These are phyloP conservation scores for Hirudinaria manillensis DNA, from an alignment of 2,888 invertebrate species.

Conservation along the genomic window DNA sequence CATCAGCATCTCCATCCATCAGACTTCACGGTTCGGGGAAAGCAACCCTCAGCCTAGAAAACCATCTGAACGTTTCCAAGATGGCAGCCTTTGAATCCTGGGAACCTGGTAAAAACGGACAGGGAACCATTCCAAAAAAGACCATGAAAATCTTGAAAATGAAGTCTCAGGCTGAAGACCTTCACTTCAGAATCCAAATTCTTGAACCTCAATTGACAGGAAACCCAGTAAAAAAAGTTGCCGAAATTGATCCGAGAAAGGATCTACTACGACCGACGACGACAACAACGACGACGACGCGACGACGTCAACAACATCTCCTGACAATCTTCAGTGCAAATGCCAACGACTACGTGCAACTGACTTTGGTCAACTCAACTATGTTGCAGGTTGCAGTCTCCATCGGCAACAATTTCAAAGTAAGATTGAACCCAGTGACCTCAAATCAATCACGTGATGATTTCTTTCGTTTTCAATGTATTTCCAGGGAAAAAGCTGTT, in stretches of 20 bases:
- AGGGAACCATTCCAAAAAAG: too few relatives aligned
- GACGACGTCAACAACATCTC: not conserved
- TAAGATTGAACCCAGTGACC: not conserved
- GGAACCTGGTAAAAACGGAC: not conserved
- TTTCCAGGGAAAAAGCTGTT: too few relatives aligned
- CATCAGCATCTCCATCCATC: conserved; percentile 1
- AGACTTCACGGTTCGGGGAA: not conserved
- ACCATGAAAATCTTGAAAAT: too few relatives aligned
- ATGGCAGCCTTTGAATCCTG: not conserved
- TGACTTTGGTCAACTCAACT: conserved; percentile 14
- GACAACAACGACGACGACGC: too few relatives aligned
- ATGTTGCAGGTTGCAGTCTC: conserved; percentile 8
- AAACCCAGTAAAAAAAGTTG: too few relatives aligned
- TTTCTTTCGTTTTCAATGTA: too few relatives aligned
- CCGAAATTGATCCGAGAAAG: not conserved
- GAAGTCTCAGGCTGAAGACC: not conserved
- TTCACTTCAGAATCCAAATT: not conserved
- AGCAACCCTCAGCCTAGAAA: not conserved
- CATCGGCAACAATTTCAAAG: conserved; percentile 16
- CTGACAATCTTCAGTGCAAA: conserved; percentile 13
- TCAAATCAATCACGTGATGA: too few relatives aligned
- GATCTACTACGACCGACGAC: not conserved
- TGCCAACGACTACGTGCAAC: conserved; percentile 7
- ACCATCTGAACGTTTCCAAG: too few relatives aligned
- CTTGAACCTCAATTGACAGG: not conserved